These are phyloP conservation scores for Noturus placidus DNA, from an alignment of 2,113 vertebrate species.

Conservation along the genomic window DNA sequence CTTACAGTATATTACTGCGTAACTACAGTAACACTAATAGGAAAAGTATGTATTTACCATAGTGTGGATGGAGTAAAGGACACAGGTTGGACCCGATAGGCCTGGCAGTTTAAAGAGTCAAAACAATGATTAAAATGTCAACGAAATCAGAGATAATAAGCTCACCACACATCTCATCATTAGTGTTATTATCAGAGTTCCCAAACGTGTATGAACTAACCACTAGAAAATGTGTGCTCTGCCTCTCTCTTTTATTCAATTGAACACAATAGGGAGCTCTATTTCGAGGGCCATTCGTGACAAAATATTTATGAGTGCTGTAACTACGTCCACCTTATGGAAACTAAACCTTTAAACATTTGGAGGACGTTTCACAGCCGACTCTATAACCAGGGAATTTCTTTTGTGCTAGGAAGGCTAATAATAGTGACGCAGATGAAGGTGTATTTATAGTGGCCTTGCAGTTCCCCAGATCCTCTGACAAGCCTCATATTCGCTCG, in stretches of 20 bases:
- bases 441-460: constrained; percentile 85
- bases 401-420: constrained; percentile 92
- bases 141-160: background rate
- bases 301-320: constrained; percentile 72
- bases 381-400: constrained; percentile 85
- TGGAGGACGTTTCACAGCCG: constrained; percentile 75
- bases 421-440: constrained; percentile 82
- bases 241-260: constrained; percentile 32
- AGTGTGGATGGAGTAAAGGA: background rate
- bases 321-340: constrained; percentile 75
- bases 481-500: constrained; percentile 84
- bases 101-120: background rate
- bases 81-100: background rate
- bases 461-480: constrained; percentile 65
- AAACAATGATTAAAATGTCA: background rate
- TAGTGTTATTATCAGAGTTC: background rate
- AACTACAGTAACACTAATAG: background rate
- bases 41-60: background rate
- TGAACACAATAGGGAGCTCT: constrained; percentile 61
- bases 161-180: background rate
- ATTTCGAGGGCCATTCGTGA: constrained; percentile 65
- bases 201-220: constrained; percentile 38
- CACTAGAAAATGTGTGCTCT: constrained; percentile 40
- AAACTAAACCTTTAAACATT: constrained; percentile 81
- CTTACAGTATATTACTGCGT: background rate